Base-by-base conservation (phyloP, 2,113 vertebrate species). In the Alouatta palliata region DNA sequence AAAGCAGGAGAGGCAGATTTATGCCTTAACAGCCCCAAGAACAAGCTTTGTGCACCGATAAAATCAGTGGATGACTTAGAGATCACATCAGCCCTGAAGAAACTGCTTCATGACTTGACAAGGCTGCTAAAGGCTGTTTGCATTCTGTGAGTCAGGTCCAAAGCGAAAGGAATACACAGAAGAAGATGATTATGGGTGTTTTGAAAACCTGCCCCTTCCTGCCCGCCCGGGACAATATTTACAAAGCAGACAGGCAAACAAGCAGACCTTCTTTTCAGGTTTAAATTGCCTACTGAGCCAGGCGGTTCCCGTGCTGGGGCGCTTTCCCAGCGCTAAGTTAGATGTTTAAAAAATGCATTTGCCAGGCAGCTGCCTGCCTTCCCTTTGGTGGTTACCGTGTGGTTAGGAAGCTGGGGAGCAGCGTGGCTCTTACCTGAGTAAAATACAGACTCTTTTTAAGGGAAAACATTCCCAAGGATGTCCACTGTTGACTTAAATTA, bases 151-250 rank as follows among this genome's bases (percentile, higher is more conserved):
- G 90, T 70, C 68, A 43, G 90, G 47, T 49, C 79, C 96, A 43
- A 37, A 76, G 92, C 83, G 9, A 40, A 47, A 87, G 90, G 83
- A 70, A 73, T 37, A 95, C 61, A 64, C 83, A 86, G 96, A 52
- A 75, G 94, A 94, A 21, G 96, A 88, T 71, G 96, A 80, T 95
- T 89, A 84, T 64, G 92, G 87, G 90, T 97, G 94, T 97, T 97
- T 97, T 92, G 9, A 70, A 96, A 96, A 92, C 82, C 76, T 47
- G 76, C 92, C 88, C 66, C 95, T 97, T 97, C 95, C 97, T 97
- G 97, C 94, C 96, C 75, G 91, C 71, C 93, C 6, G 0, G 92
- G 80, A 92, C 95, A 96, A 85, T 98, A 81, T 97, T 98, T 96
- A 94, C 96, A 96, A 92, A 90, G 97, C 77, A 87, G 92, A 73